Conservation (phyloP, 2,888 invertebrate genomes). For the Eupelmus urozonus region DNA sequence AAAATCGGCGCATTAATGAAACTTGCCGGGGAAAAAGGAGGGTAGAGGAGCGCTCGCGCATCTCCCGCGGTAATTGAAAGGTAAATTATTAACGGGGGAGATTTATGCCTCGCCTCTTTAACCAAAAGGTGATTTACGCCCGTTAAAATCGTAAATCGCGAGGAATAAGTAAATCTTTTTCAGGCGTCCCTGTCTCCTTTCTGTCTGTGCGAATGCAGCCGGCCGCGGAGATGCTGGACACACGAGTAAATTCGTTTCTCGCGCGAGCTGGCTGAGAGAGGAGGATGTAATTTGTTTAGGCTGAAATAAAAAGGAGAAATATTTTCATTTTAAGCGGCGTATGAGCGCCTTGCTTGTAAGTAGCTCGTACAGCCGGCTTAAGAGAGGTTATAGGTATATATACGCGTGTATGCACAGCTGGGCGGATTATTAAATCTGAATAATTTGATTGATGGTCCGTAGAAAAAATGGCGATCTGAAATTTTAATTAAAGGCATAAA, state of each 20-base stretch:
- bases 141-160: conserved; percentile 61
- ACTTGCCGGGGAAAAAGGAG: conserved; percentile 17
- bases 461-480: too few species aligned
- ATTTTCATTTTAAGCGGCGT: conserved; percentile 43
- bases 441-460: too few species aligned
- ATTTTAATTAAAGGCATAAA: too few species aligned
- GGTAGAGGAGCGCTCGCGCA: neutral
- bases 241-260: conserved; percentile 53
- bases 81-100: conserved; percentile 60
- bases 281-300: conserved; percentile 54
- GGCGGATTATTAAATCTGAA: too few species aligned
- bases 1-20: conserved; percentile 41
- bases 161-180: conserved; percentile 58
- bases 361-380: conserved; percentile 6
- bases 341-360: conserved; percentile 20
- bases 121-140: conserved; percentile 59
- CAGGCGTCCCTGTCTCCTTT: conserved; percentile 22
- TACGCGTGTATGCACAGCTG: too few species aligned
- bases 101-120: conserved; percentile 60
- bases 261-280: neutral
- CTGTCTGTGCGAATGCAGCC: too few species aligned
- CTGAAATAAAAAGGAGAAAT: conserved; percentile 43
- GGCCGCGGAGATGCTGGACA: conserved; percentile 14
- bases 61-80: conserved; percentile 56
- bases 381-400: too few species aligned